Evolutionary conservation across 2,113 vertebrate genomes (phyloP).

Genomic region (western clawed frog (Xenopus tropicalis)): UCB_Xtro_10.0 CM004448.2:33272001-33272500

Average conservation of each 20-base stretch:
- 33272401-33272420: no score
- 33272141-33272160: neutral
- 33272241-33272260: slow-evolving; percentile 26
- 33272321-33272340: neutral
- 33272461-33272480: neutral
- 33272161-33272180: neutral
- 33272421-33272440: no score
- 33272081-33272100: neutral
- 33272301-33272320: neutral
- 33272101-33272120: neutral
- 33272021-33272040: no score
- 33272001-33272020: neutral
- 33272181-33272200: neutral
- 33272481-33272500: neutral
- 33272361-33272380: no score
- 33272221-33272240: neutral
- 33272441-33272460: neutral
- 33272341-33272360: no score
- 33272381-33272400: no score
- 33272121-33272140: neutral
- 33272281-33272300: slow-evolving; percentile 22
- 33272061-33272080: neutral
- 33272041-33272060: neutral
- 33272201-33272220: no score
- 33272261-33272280: neutral